Evolutionary conservation across 2,113 vertebrate species (phyloP), one percentile per base, ranked within the genome.

Genomic region (Solenodon paradoxus): DNA sequence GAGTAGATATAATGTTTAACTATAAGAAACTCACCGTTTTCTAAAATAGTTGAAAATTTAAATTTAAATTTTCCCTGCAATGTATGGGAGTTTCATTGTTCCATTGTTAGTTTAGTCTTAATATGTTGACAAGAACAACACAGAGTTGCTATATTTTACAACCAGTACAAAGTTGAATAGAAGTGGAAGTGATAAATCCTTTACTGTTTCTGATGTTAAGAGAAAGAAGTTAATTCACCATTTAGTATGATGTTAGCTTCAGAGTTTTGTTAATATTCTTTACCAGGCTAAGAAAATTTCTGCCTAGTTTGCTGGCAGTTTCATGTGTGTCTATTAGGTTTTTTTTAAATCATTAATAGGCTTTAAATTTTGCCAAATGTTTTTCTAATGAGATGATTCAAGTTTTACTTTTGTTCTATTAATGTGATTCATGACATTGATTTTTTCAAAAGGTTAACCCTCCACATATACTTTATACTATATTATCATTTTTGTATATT

Each of bases 161-260:
- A 51, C 24, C 26, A 75, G 3, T 64, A 35, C n/a, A 72, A 64
- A 35, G 22, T 47, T 83, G 71, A 90, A 42, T 42, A 51, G 53
- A 89, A 66, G 63, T 68, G 22, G 28, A 59, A 88, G 51, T 64
- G 64, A 55, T n/a, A 61, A 35, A 53, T 66, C 28, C 16, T 90
- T 83, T 42, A 11, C 30, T 87, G 26, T 82, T 77, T 87, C 75
- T 87, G 69, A 88, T 87, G 61, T 90, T 87, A 92, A 57, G 72
- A 94, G 57, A 79, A 82, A 89, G 45, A 55, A 78, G 81, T 89
- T 72, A 95, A 63, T 80, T 95, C 42, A 80, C 9, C 38, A 38
- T 57, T 59, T 15, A 81, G 10, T 35, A 64, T 94, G 22, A 30
- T 85, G 47, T 57, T 69, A 81, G n/a, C 16, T 63, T 9, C 26